These are phyloP conservation scores for Bufo gargarizans DNA, from an alignment of 2,113 vertebrate species.

Conservation along the genomic window DNA sequence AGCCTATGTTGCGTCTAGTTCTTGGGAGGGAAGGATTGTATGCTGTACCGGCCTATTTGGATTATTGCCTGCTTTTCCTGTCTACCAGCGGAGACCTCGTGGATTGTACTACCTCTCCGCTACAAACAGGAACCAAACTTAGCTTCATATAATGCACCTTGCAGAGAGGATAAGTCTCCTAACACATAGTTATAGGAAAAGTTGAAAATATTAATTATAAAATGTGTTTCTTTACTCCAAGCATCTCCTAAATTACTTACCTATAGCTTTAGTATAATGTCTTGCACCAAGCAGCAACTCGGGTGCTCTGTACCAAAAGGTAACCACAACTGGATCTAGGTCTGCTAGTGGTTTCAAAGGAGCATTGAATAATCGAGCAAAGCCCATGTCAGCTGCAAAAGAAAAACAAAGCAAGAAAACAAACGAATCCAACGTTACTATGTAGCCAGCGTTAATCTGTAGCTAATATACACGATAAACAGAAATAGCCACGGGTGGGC, in stretches of 20 bases:
- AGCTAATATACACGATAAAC: background rate
- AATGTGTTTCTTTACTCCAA: no score
- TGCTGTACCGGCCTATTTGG: no score
- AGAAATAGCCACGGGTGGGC: background rate
- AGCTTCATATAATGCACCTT: no score
- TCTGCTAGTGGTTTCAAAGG: constrained; percentile 89
- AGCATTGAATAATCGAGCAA: constrained; percentile 89
- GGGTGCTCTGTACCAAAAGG: constrained; percentile 91
- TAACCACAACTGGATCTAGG: constrained; percentile 90
- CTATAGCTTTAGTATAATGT: constrained; percentile 98
- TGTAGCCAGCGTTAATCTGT: background rate
- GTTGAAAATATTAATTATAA: no score
- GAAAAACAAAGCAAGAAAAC: constrained; percentile 40
- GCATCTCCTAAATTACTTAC: constrained; percentile 74
- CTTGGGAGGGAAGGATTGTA: no score
- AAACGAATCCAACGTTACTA: background rate
- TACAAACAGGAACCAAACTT: no score
- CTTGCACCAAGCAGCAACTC: constrained; percentile 93
- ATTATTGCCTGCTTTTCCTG: no score
- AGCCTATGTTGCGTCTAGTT: no score
- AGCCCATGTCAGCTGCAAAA: constrained; percentile 87
- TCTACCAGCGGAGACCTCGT: no score
- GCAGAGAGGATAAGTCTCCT: no score
- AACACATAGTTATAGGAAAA: no score
- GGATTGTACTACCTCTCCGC: no score